Evolutionary conservation across 2,797 vertebrate species (phyloP).

Genomic region (Siniperca undulata): DNA sequence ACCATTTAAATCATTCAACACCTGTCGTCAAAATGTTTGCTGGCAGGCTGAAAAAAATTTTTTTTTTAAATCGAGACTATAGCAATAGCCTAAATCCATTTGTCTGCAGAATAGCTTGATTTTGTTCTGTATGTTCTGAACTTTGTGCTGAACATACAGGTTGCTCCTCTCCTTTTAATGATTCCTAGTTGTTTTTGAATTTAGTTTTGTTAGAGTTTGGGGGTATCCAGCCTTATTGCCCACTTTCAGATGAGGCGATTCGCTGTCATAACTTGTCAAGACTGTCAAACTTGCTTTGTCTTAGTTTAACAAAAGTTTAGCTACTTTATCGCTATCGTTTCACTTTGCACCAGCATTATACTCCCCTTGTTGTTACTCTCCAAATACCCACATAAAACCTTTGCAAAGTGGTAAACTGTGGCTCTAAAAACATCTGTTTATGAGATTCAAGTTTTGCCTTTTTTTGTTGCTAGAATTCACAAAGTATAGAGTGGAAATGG

Average conservation of each 20-base stretch:
- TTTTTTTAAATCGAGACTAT: not conserved
- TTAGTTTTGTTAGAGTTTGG: too few relatives aligned
- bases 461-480: not conserved
- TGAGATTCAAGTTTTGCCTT: not conserved
- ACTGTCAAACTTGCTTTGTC: not conserved
- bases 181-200: not conserved
- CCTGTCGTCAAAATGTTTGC: not conserved
- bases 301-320: slow-evolving; percentile 8
- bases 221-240: not conserved
- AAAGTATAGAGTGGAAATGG: not conserved
- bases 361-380: slow-evolving; percentile 26
- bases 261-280: not conserved
- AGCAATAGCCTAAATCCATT: not conserved
- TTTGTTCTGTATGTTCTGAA: not conserved
- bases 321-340: slow-evolving; percentile 19
- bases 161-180: not conserved
- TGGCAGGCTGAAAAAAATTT: not conserved
- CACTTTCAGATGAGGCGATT: not conserved
- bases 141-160: not conserved
- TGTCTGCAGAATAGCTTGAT: not conserved
- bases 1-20: slow-evolving; percentile 11
- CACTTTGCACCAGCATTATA: slow-evolving; percentile 17
- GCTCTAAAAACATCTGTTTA: not conserved
- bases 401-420: not conserved
- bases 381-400: slow-evolving; percentile 47